Percentiles rank a stretch among this genome's conserved stretches.
phyloP scores from a whole-genome alignment of 2,888 invertebrate genomes.

The Mimumesa dahlbomi region DNA sequence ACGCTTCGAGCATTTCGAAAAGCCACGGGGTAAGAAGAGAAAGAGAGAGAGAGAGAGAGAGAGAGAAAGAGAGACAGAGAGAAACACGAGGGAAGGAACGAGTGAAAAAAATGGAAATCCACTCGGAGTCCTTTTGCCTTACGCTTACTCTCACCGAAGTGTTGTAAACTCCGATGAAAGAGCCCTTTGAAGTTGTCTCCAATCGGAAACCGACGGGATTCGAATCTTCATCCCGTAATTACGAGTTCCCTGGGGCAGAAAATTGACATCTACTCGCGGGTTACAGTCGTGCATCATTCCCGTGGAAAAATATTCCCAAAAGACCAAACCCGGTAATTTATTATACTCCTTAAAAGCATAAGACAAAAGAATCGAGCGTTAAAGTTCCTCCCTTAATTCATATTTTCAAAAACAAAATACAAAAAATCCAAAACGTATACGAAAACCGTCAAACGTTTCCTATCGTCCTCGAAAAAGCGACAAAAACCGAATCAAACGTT shows the following conservation, averaged over 20 bases:
- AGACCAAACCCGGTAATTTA: neutral
- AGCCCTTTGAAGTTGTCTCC: constrained; percentile 60
- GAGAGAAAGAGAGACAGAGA: neutral
- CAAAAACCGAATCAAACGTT: too few relatives aligned
- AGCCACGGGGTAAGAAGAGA: constrained; percentile 53
- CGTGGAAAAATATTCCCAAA: neutral
- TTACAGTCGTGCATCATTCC: neutral
- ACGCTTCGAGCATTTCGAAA: constrained; percentile 71
- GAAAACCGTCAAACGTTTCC: too few relatives aligned
- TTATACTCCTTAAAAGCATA: neutral
- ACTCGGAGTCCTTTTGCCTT: constrained; percentile 36
- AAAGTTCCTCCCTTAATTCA: too few relatives aligned
- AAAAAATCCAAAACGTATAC: too few relatives aligned
- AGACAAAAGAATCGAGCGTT: neutral
- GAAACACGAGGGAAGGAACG: constrained; percentile 13
- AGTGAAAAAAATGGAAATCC: constrained; percentile 56
- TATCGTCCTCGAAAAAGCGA: too few relatives aligned
- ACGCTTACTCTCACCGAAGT: constrained; percentile 19
- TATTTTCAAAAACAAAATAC: too few relatives aligned
- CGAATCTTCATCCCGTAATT: constrained; percentile 61
- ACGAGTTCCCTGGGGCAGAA: constrained; percentile 52
- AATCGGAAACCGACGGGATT: constrained; percentile 56
- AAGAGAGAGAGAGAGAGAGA: neutral
- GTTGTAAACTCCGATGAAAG: constrained; percentile 61
- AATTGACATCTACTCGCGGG: constrained; percentile 52